Conservation (phyloP, 2,797 vertebrate genomes). For the Antennarius maculatus region DNA sequence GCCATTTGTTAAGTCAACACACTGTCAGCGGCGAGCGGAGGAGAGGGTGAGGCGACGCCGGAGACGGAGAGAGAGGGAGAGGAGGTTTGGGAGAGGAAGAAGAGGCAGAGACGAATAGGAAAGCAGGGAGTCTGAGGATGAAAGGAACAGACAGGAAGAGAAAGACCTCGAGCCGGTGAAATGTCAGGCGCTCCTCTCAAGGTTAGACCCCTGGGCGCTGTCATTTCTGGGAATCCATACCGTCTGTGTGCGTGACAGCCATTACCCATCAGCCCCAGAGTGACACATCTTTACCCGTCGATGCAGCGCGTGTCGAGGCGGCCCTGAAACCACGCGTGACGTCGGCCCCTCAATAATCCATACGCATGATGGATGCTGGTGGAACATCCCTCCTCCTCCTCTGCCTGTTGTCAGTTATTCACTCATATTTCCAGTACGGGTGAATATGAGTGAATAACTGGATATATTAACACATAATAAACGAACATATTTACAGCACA, state of each 20-base stretch:
- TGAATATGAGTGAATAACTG: no score
- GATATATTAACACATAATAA: no score
- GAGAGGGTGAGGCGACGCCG: neutral
- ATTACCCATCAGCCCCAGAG: constrained; percentile 22
- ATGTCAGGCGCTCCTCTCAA: constrained; percentile 47
- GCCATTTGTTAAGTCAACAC: constrained; percentile 57
- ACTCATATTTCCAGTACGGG: neutral
- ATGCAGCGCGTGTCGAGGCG: constrained; percentile 2
- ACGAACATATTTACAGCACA: no score
- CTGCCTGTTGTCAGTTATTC: neutral
- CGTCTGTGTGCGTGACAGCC: constrained; percentile 22
- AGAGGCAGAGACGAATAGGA: constrained; percentile 11
- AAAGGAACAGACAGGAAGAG: constrained; percentile 8
- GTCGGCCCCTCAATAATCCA: constrained; percentile 29
- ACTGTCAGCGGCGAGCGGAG: constrained; percentile 15
- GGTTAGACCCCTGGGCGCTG: constrained; percentile 41
- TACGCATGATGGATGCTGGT: constrained; percentile 10
- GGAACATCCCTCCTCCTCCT: neutral
- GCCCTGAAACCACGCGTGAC: neutral
- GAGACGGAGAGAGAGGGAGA: neutral
- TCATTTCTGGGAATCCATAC: constrained; percentile 53
- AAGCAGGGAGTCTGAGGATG: constrained; percentile 10
- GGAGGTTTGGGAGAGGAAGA: no score
- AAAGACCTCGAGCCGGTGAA: constrained; percentile 28
- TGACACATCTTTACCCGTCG: constrained; percentile 15